phyloP scores from a whole-genome alignment of 2,797 vertebrate species.

The Coilia nasus region DNA sequence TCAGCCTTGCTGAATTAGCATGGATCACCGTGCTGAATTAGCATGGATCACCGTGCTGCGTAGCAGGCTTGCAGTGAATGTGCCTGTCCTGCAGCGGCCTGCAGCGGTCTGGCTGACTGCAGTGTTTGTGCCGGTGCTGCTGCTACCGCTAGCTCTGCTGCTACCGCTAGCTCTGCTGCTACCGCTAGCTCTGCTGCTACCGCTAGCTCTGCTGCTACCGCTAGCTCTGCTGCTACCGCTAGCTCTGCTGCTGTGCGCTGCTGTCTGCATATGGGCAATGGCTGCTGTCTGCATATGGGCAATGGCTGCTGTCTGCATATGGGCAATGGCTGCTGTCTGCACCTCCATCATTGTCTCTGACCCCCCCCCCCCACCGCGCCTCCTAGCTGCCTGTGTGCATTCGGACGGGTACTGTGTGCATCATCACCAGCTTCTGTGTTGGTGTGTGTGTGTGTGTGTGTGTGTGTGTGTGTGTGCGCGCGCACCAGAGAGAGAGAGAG shows the following conservation, averaged over 20 bases:
- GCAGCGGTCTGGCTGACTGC: neutral
- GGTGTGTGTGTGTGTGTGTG: too few relatives aligned
- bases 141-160: neutral
- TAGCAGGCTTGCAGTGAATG: neutral
- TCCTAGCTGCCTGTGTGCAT: neutral
- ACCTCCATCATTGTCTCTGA: neutral
- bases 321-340: neutral
- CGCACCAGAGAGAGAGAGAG: too few relatives aligned
- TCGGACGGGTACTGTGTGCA: neutral
- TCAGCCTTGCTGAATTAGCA: neutral
- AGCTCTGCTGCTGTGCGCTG: neutral
- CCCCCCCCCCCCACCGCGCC: neutral
- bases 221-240: neutral
- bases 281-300: too few relatives aligned
- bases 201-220: neutral
- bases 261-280: too few relatives aligned
- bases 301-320: neutral
- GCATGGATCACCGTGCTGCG: neutral
- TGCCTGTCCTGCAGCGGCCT: neutral
- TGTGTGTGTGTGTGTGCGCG: too few relatives aligned
- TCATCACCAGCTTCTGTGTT: neutral
- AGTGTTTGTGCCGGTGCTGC: slow-evolving; percentile 12
- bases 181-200: too few relatives aligned
- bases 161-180: neutral
- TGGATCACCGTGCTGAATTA: too few relatives aligned